Base-by-base conservation (phyloP, 2,797 vertebrate species). In the Poecilia picta region DNA sequence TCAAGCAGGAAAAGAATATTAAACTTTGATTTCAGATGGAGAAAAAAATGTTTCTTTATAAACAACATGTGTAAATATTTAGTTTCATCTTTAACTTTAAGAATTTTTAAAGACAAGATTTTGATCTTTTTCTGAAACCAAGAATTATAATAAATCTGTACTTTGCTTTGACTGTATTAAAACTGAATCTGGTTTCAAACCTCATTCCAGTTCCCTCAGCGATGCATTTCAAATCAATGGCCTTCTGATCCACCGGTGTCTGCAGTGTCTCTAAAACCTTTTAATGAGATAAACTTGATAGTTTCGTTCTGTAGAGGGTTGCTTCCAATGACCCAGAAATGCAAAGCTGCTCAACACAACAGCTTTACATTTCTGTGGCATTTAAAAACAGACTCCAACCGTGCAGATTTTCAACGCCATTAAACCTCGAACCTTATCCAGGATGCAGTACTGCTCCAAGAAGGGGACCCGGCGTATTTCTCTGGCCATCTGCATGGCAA, bases 231-330 rank as follows among this genome's bases (percentile, higher is more conserved):
- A 90, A 64, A 66, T 94, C 72, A 25, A 90, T 91, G 0, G 84
- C 89, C 47, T 88, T 49, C 0, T 78, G 36, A 78, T 94, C 93
- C 28, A 95, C 88, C 47, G 93, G 92, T 68, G 89, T 84, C 81
- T 88, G 87, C 72, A 96, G 62, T 0, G 85, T 95, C 85, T 95
- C 87, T 81, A 96, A 47, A 73, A 96, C 86, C 95, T 95, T 18
- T 15, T 25, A 25, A n/a, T 33, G 23, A 76, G 53, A 49, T 0
- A 85, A 39, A 76, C 8, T 81, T 41, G 13, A 49, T n/a, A 10
- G 36, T 15, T 64, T 76, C 55, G 2, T 33, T 49, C 5, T 49
- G 16, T 28, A 20, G 43, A 20, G 18, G 36, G 1, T 2, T 51
- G 36, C 33, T 4, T 16, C 1, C 4, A 28, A 8, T 28, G 25